Base-by-base conservation (phyloP, 2,888 invertebrate genomes). In the Catocala sponsa region DNA sequence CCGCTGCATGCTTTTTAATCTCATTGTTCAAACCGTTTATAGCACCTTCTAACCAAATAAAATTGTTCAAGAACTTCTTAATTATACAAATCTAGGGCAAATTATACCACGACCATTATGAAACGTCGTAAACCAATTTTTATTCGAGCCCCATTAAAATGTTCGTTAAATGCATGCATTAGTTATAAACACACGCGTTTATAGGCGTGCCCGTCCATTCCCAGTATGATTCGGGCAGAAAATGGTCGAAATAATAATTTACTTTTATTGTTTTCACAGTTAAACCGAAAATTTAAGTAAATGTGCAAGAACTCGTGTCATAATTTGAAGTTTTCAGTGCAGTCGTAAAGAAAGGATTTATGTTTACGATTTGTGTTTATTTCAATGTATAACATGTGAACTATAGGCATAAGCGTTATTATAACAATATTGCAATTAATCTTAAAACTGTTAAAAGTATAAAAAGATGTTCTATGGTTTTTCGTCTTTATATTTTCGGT, bases 161-260 rank as follows among this genome's bases (percentile, higher is more conserved):
- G 79, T 75, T 78, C 78, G 74, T 78, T 72, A 78, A 79, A 79
- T 70, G 66, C 70, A 75, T 66, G 68, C 67, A 65, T 68, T 61
- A 49, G 63, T 62, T 72, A 76, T 82, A 81, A 85, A 84, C 83
- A 84, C 82, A 87, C 82, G 82, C 67, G 72, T 79, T 85, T 80
- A 81, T 68, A 53, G 67, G 70, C 53, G 57, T 78, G 77, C 73
- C 73, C 68, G 76, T 80, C 80, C 52, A 72, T 83, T 80, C 77
- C 70, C 62, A 66, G 55, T 65, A 54, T 46, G 51, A 54, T 55
- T 49, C 50, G 6, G 6, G 48, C 52, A 15, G 10, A 47, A 7
- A 33, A 51, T 10, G 35, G 9, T 7, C 4, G 15, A 12, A 52
- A 51, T 32, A 53, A 67, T 70, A 65, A 73, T 54, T 68, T 42